Conservation (phyloP, 2,113 vertebrate genomes). For the Channa maculata region DNA sequence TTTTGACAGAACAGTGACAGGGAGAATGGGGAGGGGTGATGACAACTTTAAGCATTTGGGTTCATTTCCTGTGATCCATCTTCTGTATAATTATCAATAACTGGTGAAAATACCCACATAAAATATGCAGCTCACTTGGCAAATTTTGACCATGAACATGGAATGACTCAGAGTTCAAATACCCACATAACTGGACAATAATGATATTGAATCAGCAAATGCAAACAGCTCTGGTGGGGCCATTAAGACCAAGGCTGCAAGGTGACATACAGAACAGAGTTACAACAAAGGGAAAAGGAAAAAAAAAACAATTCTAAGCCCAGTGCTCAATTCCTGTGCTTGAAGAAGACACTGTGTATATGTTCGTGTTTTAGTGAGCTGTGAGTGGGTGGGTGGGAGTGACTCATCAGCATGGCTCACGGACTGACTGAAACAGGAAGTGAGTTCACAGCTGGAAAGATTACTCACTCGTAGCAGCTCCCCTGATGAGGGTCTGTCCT, state of each 20-base stretch:
- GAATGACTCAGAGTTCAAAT: too few species aligned
- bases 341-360: conserved; percentile 47
- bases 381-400: conserved; percentile 67
- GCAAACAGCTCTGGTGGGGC: neutral
- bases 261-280: conserved; percentile 22
- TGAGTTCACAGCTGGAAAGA: conserved; percentile 72
- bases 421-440: conserved; percentile 72
- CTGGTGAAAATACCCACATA: too few species aligned
- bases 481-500: conserved; percentile 95
- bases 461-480: conserved; percentile 94
- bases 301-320: conserved; percentile 33
- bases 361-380: conserved; percentile 49
- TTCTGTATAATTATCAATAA: too few species aligned
- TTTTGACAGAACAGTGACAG: too few species aligned
- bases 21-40: too few species aligned
- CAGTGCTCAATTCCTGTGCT: conserved; percentile 40
- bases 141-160: too few species aligned
- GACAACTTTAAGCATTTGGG: too few species aligned
- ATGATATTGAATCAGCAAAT: too few species aligned
- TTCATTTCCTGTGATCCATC: too few species aligned
- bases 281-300: conserved; percentile 7
- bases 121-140: too few species aligned
- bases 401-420: conserved; percentile 69
- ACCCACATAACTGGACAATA: too few species aligned
- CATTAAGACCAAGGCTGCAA: conserved; percentile 4